Evolutionary conservation across 2,113 vertebrate genomes (phyloP).

Genomic region (Misgurnus mizolepis): DNA sequence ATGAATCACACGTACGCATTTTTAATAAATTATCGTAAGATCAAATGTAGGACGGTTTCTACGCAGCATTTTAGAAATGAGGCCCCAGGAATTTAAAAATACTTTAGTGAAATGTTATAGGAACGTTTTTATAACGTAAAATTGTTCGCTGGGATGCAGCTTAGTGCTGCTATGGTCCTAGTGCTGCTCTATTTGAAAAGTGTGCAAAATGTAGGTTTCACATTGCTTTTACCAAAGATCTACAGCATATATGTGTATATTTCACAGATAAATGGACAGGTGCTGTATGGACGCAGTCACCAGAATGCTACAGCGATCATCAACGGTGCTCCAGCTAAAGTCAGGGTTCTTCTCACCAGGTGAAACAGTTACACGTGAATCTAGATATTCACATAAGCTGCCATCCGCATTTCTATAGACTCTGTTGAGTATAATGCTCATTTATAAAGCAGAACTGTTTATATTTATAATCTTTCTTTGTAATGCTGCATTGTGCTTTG

Average conservation of each 20-base stretch:
- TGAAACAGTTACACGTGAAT: constrained; percentile 58
- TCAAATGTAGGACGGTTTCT: too few species aligned
- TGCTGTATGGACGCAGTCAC: constrained; percentile 89
- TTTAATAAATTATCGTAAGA: too few species aligned
- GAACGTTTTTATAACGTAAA: too few species aligned
- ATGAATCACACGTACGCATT: too few species aligned
- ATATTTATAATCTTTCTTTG: not conserved
- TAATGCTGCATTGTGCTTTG: too few species aligned
- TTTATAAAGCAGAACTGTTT: not conserved
- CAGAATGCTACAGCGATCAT: constrained; percentile 91
- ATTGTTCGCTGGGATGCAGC: too few species aligned
- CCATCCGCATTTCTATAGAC: not conserved
- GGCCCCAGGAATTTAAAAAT: too few species aligned
- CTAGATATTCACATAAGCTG: not conserved
- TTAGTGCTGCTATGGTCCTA: too few species aligned
- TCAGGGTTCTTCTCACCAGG: constrained; percentile 92
- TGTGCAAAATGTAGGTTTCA: not conserved
- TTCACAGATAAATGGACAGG: constrained; percentile 93
- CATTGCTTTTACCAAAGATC: not conserved
- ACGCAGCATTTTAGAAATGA: too few species aligned
- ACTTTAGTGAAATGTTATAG: too few species aligned
- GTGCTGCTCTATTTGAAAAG: not conserved
- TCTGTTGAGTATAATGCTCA: not conserved
- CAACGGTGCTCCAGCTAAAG: constrained; percentile 86
- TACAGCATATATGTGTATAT: constrained; percentile 15